Conservation (phyloP, 2,888 invertebrate genomes). For the Lasioglossum marginatum region DNA sequence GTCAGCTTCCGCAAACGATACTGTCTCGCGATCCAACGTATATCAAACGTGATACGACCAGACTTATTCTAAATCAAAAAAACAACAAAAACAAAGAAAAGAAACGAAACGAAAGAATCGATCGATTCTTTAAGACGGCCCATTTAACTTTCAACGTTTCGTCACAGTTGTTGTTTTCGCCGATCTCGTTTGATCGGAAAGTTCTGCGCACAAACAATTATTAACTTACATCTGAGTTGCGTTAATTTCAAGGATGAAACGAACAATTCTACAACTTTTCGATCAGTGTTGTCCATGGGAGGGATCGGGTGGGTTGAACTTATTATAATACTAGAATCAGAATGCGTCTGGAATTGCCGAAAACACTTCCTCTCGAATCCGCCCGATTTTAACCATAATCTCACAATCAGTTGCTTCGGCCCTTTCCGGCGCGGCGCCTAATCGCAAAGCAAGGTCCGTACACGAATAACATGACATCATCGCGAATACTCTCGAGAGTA, state of each 20-base stretch:
- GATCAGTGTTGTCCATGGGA: slow-evolving; percentile 2
- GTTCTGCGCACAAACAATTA: not conserved
- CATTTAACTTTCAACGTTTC: not conserved
- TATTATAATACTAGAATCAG: not conserved
- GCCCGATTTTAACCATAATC: not conserved
- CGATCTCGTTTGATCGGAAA: not conserved
- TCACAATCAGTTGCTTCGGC: not conserved
- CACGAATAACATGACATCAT: not conserved
- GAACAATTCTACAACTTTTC: not conserved
- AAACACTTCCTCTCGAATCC: not conserved
- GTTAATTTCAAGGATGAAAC: not conserved
- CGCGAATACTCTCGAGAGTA: not conserved
- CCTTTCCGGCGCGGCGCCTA: not conserved
- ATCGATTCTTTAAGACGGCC: not conserved
- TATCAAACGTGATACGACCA: not conserved
- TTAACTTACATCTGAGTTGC: not conserved
- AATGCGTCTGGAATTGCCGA: not conserved
- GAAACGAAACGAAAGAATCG: not conserved
- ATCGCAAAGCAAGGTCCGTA: not conserved
- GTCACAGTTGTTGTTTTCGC: not conserved
- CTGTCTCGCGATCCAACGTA: not conserved
- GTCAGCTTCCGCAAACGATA: slow-evolving; percentile 29
- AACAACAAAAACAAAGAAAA: not conserved
- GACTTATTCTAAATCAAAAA: slow-evolving; percentile 11
- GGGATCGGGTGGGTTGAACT: not conserved